phyloP scores from a whole-genome alignment of 2,797 vertebrate species.

The Sorex maritimensis region DNA sequence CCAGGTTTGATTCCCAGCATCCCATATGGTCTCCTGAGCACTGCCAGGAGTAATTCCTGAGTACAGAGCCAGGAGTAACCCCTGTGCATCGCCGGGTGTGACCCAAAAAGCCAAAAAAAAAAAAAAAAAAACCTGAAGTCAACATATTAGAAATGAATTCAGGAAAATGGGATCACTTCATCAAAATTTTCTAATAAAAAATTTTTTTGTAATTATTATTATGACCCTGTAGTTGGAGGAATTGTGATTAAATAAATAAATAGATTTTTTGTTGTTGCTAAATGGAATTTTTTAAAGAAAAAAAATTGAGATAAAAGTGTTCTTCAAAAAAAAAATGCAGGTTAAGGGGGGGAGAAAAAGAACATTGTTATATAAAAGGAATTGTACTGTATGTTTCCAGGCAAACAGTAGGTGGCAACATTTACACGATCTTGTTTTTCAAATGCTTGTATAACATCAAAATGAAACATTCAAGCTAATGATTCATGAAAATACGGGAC shows the following conservation, averaged over 20 bases:
- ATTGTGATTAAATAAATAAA: constrained; percentile 16
- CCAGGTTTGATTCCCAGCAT: no score
- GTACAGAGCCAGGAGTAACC: no score
- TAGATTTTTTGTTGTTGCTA: background rate
- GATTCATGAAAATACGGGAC: constrained; percentile 44
- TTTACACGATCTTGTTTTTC: constrained; percentile 66
- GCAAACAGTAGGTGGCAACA: constrained; percentile 81
- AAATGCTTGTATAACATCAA: constrained; percentile 38
- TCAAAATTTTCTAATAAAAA: background rate
- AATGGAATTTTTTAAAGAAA: constrained; percentile 6
- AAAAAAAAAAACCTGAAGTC: background rate
- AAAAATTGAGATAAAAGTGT: background rate
- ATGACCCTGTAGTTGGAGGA: background rate
- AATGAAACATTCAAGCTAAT: constrained; percentile 16
- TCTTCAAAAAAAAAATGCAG: background rate
- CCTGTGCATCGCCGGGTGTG: no score
- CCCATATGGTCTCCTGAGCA: no score
- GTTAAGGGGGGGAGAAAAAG: background rate
- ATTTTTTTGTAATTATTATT: background rate
- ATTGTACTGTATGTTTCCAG: background rate
- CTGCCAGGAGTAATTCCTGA: no score
- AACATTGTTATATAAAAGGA: constrained; percentile 17
- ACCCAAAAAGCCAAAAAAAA: no score
- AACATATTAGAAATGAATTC: background rate
- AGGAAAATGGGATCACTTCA: background rate